Evolutionary conservation across 2,888 invertebrate genomes (phyloP).

Genomic region (Dolichopus griseipennis): DNA sequence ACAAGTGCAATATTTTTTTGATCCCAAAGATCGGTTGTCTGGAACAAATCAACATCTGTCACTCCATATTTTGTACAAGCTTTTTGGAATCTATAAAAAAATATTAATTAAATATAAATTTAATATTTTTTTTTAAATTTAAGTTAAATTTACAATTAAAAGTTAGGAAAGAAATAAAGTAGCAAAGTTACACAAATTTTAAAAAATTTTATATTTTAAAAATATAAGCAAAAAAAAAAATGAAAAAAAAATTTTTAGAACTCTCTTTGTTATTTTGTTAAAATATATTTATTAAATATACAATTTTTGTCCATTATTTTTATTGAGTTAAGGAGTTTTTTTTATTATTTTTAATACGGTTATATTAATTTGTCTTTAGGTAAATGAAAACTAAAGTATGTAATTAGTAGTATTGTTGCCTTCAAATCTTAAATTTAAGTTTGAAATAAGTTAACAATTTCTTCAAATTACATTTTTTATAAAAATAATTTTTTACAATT

Average conservation of each 20-base stretch:
- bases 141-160: background rate
- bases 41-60: conserved; percentile 77
- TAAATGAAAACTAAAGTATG: no score
- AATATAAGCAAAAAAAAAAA: background rate
- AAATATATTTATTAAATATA: conserved; percentile 6
- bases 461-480: no score
- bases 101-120: background rate
- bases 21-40: conserved; percentile 88
- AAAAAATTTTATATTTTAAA: background rate
- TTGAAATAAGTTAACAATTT: no score
- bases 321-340: background rate
- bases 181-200: background rate
- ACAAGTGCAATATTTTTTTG: conserved; percentile 81
- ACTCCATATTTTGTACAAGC: conserved; percentile 78
- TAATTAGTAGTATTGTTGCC: no score
- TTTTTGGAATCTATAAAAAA: conserved; percentile 62
- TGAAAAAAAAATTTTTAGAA: background rate
- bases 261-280: background rate
- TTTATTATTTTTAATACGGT: no score
- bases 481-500: no score
- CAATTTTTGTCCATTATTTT: background rate
- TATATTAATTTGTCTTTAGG: no score
- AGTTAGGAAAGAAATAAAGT: background rate
- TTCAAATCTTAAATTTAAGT: no score
- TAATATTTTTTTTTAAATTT: no score